These are phyloP conservation scores for Zeuzera pyrina DNA, from an alignment of 2,888 invertebrate genomes.

Conservation along the genomic window DNA sequence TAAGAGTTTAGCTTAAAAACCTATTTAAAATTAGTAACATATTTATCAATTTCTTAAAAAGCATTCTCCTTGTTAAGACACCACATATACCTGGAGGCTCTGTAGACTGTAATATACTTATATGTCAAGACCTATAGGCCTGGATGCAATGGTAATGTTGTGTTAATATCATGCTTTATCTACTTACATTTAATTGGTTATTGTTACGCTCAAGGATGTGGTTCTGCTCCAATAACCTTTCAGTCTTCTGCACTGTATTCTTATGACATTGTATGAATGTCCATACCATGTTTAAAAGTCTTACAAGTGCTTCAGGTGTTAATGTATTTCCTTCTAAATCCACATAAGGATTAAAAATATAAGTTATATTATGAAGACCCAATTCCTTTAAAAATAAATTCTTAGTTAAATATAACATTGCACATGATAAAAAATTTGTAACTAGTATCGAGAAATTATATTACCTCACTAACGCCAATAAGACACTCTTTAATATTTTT, in stretches of 20 bases:
- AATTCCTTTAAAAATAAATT: slow-evolving; percentile 38
- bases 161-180: background rate
- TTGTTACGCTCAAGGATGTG: slow-evolving; percentile 49
- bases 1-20: no score
- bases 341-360: slow-evolving; percentile 52
- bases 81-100: no score
- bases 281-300: slow-evolving; percentile 53
- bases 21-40: no score
- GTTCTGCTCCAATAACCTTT: slow-evolving; percentile 43
- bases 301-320: slow-evolving; percentile 39
- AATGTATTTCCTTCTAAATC: slow-evolving; percentile 37
- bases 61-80: no score
- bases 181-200: slow-evolving; percentile 52
- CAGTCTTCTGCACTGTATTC: slow-evolving; percentile 36
- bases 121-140: no score
- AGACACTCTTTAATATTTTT: slow-evolving; percentile 54
- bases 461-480: slow-evolving; percentile 54
- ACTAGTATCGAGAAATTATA: slow-evolving; percentile 1
- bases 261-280: slow-evolving; percentile 47
- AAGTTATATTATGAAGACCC: slow-evolving; percentile 45
- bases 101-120: no score
- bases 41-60: no score
- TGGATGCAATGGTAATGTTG: no score
- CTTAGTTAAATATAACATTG: background rate
- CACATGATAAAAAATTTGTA: background rate